Conservation (phyloP, 2,113 vertebrate genomes). For the Typhlomys cinereus region DNA sequence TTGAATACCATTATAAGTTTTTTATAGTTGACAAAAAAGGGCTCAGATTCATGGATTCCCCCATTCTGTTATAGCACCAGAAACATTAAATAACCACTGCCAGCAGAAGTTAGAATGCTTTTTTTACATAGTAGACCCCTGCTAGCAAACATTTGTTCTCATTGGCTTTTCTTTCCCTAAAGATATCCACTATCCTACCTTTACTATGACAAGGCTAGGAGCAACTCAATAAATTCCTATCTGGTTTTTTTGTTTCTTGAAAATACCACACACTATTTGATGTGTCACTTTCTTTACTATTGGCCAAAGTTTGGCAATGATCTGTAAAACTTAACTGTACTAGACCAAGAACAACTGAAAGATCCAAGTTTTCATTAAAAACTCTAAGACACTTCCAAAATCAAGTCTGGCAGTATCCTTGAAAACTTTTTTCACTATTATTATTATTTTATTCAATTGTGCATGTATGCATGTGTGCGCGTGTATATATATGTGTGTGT, state of each 20-base stretch:
- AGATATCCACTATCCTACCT: background rate
- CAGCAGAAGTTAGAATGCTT: background rate
- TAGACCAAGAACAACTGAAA: background rate
- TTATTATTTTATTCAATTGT: too few relatives aligned
- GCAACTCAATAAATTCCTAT: background rate
- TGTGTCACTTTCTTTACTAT: background rate
- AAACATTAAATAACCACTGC: background rate
- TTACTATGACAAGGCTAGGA: too few relatives aligned
- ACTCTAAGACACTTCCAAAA: background rate
- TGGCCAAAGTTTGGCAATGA: background rate
- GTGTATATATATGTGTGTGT: too few relatives aligned
- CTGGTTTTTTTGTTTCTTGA: background rate
- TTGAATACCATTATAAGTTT: background rate
- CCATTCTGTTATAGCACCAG: background rate
- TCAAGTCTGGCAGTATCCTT: background rate
- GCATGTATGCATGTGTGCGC: too few relatives aligned
- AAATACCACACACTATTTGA: background rate
- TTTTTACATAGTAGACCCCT: background rate
- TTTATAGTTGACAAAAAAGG: background rate
- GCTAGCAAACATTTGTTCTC: background rate
- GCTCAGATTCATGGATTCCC: background rate
- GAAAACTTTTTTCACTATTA: too few relatives aligned
- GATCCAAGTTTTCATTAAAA: background rate
- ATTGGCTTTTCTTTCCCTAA: background rate
- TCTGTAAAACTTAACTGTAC: background rate